These are phyloP conservation scores for Heteractis magnifica DNA, from an alignment of 92 coral and sea anemone species.

Conservation along the genomic window DNA sequence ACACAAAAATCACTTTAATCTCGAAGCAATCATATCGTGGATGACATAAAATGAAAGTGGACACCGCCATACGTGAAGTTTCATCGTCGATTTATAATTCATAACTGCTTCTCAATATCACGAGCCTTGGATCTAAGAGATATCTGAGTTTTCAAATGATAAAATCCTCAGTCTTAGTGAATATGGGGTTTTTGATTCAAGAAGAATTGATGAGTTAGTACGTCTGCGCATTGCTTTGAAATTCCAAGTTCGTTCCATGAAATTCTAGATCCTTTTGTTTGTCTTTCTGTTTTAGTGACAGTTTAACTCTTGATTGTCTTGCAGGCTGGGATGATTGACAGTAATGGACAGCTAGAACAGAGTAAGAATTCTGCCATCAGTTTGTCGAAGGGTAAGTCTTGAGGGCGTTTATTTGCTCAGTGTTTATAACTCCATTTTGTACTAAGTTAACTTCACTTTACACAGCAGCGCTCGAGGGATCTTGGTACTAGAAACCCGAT, in stretches of 20 bases:
- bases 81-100: slow-evolving; percentile 41
- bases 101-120: slow-evolving; percentile 3
- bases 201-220: neutral
- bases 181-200: neutral
- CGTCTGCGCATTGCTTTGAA: slow-evolving; percentile 10
- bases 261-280: slow-evolving; percentile 21
- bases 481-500: slow-evolving; percentile 20
- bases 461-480: slow-evolving; percentile 4
- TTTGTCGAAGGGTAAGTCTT: slow-evolving; percentile 44
- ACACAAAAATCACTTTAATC: neutral
- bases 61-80: slow-evolving; percentile 31
- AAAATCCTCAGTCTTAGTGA: slow-evolving; percentile 1
- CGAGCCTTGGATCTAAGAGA: neutral
- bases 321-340: slow-evolving; percentile 84
- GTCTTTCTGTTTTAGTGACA: slow-evolving; percentile 1
- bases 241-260: slow-evolving; percentile 31
- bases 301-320: slow-evolving; percentile 36
- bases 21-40: neutral
- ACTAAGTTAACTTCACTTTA: slow-evolving; percentile 10
- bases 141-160: neutral
- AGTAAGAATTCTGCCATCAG: slow-evolving; percentile 51
- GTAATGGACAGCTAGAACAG: slow-evolving; percentile 78
- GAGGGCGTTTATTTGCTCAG: slow-evolving; percentile 16
- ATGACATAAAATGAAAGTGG: slow-evolving; percentile 19
- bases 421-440: slow-evolving; percentile 7